Evolutionary conservation across 2,888 invertebrate genomes (phyloP), one percentile per base, ranked within the genome.

Genomic region (Charanyca ferruginea): DNA sequence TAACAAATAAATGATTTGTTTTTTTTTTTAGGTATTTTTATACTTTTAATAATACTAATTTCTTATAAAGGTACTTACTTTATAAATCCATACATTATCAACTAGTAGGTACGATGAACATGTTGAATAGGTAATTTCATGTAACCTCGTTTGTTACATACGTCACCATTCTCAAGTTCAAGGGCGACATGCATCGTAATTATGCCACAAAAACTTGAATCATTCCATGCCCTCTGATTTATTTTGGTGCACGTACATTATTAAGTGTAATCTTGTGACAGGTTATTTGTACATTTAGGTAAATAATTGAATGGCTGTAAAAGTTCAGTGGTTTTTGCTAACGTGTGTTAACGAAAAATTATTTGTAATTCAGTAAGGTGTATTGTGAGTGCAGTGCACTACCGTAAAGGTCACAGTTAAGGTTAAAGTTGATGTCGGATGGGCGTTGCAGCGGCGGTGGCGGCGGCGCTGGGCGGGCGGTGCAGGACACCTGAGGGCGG

Each of bases 381-480:
- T 77, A 73, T 73, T 47, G 58, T 60, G 83, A 90, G 94, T 91
- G 90, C 94, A 93, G 90, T 94, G 95, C 90, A 94, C 94, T 89
- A 89, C 66, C 75, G 87, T 83, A 92, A 92, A 94, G 95, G 95
- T 95, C 95, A 93, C 85, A 93, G 91, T 92, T 93, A 95, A 95
- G 95, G 95, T 94, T 94, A 94, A 91, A 94, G 91, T 92, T 90
- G 90, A 92, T 90, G 91, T 92, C 87, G 91, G 89, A 88, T 89
- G 90, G 90, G 90, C 90, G 90, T 88, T 89, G 91, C 91, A 89
- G 83, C 89, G 90, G 81, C 81, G 80, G 60, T 79, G 87, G 83
- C 85, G 85, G 88, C 86, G 88, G 85, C 84, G 87, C 79, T 83
- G 87, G 87, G 87, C 89, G 90, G 90, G 87, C 86, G 87, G 88